These are phyloP conservation scores for Musca domestica DNA, from an alignment of 1,140 invertebrate species.

Conservation along the genomic window DNA sequence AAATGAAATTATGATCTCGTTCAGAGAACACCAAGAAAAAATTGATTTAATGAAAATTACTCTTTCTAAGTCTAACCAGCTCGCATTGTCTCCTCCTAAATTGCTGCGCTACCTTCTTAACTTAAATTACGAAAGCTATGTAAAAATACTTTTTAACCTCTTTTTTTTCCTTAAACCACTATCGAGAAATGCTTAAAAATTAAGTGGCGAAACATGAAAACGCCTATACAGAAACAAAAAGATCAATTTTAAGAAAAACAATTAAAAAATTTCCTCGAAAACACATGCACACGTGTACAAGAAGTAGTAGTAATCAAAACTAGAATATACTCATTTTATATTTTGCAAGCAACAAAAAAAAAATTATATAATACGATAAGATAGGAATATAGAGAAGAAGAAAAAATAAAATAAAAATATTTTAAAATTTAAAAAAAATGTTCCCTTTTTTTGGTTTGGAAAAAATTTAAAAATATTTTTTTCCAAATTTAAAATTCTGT, in stretches of 20 bases:
- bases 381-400: background rate
- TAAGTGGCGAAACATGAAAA: too few species aligned
- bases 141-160: slow-evolving; percentile 2
- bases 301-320: slow-evolving; percentile 2
- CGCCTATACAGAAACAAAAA: too few species aligned
- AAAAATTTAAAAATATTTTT: background rate
- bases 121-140: slow-evolving; percentile 7
- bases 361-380: background rate
- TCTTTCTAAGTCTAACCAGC: too few species aligned
- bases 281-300: background rate
- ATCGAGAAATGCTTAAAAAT: too few species aligned
- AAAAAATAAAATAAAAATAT: slow-evolving; percentile 2
- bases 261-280: background rate
- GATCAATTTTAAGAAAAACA: too few species aligned
- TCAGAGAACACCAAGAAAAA: too few species aligned
- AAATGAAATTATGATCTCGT: too few species aligned
- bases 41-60: too few species aligned
- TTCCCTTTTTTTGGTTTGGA: background rate
- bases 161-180: background rate
- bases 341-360: background rate
- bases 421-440: slow-evolving; percentile 7
- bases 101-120: too few species aligned
- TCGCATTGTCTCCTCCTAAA: too few species aligned
- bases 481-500: too few species aligned
- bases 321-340: slow-evolving; percentile 16